Evolutionary conservation across 2,797 vertebrate species (phyloP), one percentile per base, ranked within the genome.

Genomic region (Synaphobranchus kaupii): DNA sequence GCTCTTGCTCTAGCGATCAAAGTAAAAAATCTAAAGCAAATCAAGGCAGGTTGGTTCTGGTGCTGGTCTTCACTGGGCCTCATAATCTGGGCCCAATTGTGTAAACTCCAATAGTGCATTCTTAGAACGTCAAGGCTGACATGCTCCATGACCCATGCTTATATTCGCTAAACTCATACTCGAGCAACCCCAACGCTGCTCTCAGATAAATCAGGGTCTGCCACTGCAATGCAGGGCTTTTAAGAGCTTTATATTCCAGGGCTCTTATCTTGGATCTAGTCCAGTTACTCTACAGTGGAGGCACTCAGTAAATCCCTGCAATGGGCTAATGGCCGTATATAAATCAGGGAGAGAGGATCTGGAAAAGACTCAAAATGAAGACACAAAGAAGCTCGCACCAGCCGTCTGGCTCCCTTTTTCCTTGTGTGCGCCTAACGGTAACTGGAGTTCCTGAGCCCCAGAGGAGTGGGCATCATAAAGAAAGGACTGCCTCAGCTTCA

Each of bases 291-390:
- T 54, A 86, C 85, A 80, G 39, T 80, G 85, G 76, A 81, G 47
- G 85, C 39, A 20, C 34, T 80, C 85, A 80, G 34, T 9, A 81
- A 86, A n/a, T 44, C 73, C 85, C 54, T 81, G 31, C 1, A n/a
- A 58, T 56, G 39, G 54, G 22, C 85, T 78, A 39, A 81, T 80
- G 34, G 73, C 15, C 44, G 85, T 86, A 12, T 31, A 81, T 86
- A 63, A 86, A 86, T 86, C 73, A 81, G 85, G 17, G 44, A 81
- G 44, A 81, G 7, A 81, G 47, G 6, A 50, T 81, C 22, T 81
- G 31, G 73, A 80, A 86, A 80, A 81, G 12, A 86, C 76, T 86
- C 28, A 47, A 86, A 81, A 81, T 86, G 47, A 86, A 86, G 85
- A 81, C 54, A 31, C 78, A 81, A 76, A 80, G 34, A 81, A 44